A percentile compares a stretch with the other conserved stretches of the same genome.
phyloP scores from a whole-genome alignment of 1,140 invertebrate species.

The Eueides isabella region DNA sequence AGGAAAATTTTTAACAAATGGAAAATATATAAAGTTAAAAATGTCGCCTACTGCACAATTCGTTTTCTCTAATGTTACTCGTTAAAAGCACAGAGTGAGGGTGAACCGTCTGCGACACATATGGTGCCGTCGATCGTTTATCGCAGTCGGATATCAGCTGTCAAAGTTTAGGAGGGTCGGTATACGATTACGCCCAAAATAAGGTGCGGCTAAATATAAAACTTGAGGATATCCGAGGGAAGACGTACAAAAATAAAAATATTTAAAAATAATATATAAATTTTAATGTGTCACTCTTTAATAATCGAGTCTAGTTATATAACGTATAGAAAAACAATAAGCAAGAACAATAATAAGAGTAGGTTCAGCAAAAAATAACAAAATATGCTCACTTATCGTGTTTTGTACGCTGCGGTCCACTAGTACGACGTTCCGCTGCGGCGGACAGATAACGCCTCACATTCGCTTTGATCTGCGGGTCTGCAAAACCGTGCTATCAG shows the following conservation, averaged over 20 bases:
- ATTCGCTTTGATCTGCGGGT: slow-evolving; percentile 92
- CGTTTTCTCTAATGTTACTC: background rate
- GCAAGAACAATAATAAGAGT: background rate
- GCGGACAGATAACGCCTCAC: slow-evolving; percentile 88
- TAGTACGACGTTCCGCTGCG: slow-evolving; percentile 70
- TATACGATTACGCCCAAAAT: slow-evolving; percentile 54
- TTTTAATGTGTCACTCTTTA: background rate
- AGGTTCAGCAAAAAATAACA: slow-evolving; percentile 9
- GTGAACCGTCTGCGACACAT: slow-evolving; percentile 50
- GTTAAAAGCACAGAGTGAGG: slow-evolving; percentile 17
- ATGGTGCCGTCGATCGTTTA: slow-evolving; percentile 64
- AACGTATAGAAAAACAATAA: background rate
- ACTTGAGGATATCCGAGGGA: slow-evolving; percentile 35
- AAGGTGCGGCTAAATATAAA: slow-evolving; percentile 53
- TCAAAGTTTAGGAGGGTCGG: slow-evolving; percentile 55
- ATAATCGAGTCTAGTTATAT: background rate
- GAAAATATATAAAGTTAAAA: too few species aligned
- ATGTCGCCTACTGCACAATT: too few species aligned
- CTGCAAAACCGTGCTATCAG: slow-evolving; percentile 79
- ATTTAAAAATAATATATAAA: background rate
- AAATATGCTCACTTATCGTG: slow-evolving; percentile 70
- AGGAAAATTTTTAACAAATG: too few species aligned
- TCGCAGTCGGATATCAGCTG: slow-evolving; percentile 71
- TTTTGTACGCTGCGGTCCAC: slow-evolving; percentile 55
- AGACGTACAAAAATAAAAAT: slow-evolving; percentile 41